Percentiles rank a stretch among this genome's conserved stretches.
phyloP scores from a whole-genome alignment of 2,797 vertebrate genomes.

The Cirrhinus mrigala region DNA sequence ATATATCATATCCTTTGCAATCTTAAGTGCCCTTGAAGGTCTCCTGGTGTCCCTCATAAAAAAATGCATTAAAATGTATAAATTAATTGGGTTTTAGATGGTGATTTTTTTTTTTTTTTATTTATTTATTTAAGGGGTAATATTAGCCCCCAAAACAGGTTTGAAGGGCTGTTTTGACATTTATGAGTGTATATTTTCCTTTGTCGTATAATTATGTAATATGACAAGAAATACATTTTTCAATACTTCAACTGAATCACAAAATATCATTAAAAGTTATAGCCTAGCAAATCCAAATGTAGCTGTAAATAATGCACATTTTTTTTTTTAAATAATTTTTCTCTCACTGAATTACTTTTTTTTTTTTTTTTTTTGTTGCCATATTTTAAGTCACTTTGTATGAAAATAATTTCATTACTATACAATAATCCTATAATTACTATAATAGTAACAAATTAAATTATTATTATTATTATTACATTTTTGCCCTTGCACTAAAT shows the following conservation, averaged over 20 bases:
- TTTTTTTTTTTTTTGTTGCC: no score
- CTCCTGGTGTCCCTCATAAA: not conserved
- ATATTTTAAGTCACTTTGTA: no score
- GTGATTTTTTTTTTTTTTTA: not conserved
- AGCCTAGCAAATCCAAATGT: not conserved
- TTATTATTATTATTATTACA: no score
- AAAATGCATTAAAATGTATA: not conserved
- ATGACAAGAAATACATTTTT: not conserved
- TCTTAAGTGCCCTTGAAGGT: not conserved
- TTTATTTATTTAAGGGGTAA: not conserved
- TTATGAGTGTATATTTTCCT: not conserved
- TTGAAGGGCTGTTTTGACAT: not conserved
- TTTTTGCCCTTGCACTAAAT: no score
- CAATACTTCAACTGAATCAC: not conserved
- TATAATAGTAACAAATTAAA: no score
- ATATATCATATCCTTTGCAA: conserved; percentile 19
- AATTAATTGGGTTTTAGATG: not conserved
- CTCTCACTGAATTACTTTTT: no score
- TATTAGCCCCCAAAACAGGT: not conserved
- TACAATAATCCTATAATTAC: no score
- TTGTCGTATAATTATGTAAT: not conserved
- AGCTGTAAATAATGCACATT: not conserved
- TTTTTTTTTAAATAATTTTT: no score
- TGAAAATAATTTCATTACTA: no score
- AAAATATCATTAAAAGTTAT: not conserved